Percentiles rank a stretch among this genome's conserved stretches.
Conservation (phyloP, 2,113 vertebrate genomes). For the Nanorana parkeri region DNA sequence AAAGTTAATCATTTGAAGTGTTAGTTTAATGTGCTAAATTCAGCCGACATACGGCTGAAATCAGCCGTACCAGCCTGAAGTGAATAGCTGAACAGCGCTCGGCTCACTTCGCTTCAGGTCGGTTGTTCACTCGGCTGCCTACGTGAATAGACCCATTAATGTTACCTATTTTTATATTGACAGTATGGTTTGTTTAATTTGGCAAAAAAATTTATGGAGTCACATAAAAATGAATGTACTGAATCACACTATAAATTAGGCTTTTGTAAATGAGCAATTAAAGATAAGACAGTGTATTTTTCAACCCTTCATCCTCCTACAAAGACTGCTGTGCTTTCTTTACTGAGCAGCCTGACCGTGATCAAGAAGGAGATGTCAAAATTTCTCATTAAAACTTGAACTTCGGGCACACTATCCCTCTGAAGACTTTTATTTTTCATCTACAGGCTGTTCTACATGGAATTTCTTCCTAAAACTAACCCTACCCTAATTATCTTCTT, state of each 20-base stretch:
- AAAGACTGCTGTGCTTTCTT: no score
- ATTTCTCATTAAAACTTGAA: constrained; percentile 64
- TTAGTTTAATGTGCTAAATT: no score
- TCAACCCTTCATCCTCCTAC: constrained; percentile 22
- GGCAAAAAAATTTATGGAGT: neutral
- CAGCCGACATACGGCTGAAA: no score
- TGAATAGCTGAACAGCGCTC: no score
- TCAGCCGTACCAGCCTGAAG: no score
- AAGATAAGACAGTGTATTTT: constrained; percentile 39
- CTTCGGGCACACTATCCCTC: constrained; percentile 51
- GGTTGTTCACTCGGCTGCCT: no score
- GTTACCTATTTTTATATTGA: no score
- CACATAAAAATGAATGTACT: constrained; percentile 8
- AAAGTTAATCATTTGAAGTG: no score
- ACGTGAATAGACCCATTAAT: no score
- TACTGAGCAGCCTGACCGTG: no score
- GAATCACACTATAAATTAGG: constrained; percentile 13
- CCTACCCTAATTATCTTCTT: constrained; percentile 60
- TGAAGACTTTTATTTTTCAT: constrained; percentile 61
- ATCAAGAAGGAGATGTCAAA: no score
- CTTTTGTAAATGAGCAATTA: constrained; percentile 48
- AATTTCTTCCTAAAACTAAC: constrained; percentile 60
- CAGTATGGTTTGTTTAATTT: neutral
- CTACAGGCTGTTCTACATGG: constrained; percentile 35
- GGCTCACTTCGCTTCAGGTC: no score